Evolutionary conservation across 37 sponge, comb jelly and placozoan genomes (phyloP), one percentile per base, ranked within the genome.

Genomic region (Theonella swinhoei): DNA sequence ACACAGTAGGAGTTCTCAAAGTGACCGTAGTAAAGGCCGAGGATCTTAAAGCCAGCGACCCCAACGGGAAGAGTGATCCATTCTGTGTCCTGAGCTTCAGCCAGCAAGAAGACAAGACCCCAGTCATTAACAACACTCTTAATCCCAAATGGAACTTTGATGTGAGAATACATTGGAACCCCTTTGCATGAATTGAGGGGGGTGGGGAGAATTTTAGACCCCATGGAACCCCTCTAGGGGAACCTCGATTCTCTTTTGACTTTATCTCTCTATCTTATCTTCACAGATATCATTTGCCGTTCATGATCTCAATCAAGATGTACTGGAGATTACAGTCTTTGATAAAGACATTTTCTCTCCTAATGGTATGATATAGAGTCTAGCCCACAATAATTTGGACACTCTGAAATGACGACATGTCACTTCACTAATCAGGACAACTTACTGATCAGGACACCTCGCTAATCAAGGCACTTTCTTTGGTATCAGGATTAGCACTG

Each of bases 281-380:
- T 5, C 64, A 63, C 64, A 91, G 95, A 77, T 91, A 84, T 63
- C 54, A 8, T 95, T 95, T 76, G 26, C 20, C 22, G 83, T 95
- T 20, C 54, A 78, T 38, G 90, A 95, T 42, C 79, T 75, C 19
- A 73, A 72, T 60, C 71, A 68, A 11, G 87, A 91, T 28, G 47
- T 36, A 23, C 66, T 95, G 38, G 88, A 85, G 38, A 62, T 95
- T 14, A 83, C 89, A 20, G 92, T 95, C 62, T 95, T 91, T 82
- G 95, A 95, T 58, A 81, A 86, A 42, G 95, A 95, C 61, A 76
- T 91, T 31, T 95, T 95, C 62, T 91, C 93, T 37, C 95, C 95
- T 0, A 91, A 90, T 85, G 92, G 95, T 95, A 43, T 71, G 84
- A n/a, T 23, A 26, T 80, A 22, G 22, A 82, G 35, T 1, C 72